Percentiles rank a stretch among this genome's conserved stretches.
phyloP scores from a whole-genome alignment of 2,888 invertebrate species.

The Caenorhabditis japonica region DNA sequence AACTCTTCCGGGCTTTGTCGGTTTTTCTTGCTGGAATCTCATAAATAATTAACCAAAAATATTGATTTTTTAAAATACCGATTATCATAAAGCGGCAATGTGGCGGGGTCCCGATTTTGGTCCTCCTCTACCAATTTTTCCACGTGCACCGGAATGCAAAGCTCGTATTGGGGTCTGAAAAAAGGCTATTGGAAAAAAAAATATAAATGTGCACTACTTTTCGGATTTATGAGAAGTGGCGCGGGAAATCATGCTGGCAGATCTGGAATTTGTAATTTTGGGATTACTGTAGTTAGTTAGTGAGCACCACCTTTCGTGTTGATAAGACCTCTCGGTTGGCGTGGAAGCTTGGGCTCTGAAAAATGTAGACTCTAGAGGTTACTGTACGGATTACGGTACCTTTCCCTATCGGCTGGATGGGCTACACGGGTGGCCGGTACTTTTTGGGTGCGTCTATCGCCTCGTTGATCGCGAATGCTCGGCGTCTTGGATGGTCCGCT shows the following conservation, averaged over 20 bases:
- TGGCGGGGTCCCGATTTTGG: not conserved
- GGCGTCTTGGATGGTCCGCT: slow-evolving; percentile 15
- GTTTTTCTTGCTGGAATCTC: not conserved
- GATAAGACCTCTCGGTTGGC: too few species aligned
- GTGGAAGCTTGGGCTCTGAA: too few species aligned
- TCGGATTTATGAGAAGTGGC: slow-evolving; percentile 6
- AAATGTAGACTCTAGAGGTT: too few species aligned
- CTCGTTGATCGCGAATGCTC: not conserved
- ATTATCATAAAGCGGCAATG: too few species aligned
- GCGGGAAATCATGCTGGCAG: too few species aligned
- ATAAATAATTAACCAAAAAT: too few species aligned
- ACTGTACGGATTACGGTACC: too few species aligned
- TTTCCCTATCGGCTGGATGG: not conserved
- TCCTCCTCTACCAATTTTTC: not conserved
- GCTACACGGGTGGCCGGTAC: not conserved
- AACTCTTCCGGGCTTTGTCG: slow-evolving; percentile 25
- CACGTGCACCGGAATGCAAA: not conserved
- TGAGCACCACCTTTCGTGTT: too few species aligned
- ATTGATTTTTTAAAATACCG: too few species aligned
- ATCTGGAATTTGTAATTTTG: too few species aligned
- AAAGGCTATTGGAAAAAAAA: not conserved
- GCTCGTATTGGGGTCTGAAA: too few species aligned
- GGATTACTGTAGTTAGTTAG: slow-evolving; percentile 4
- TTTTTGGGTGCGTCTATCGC: not conserved
- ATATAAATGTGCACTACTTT: not conserved